Base-by-base conservation (phyloP, 2,888 invertebrate genomes). In the Muschampia plurimacula region DNA sequence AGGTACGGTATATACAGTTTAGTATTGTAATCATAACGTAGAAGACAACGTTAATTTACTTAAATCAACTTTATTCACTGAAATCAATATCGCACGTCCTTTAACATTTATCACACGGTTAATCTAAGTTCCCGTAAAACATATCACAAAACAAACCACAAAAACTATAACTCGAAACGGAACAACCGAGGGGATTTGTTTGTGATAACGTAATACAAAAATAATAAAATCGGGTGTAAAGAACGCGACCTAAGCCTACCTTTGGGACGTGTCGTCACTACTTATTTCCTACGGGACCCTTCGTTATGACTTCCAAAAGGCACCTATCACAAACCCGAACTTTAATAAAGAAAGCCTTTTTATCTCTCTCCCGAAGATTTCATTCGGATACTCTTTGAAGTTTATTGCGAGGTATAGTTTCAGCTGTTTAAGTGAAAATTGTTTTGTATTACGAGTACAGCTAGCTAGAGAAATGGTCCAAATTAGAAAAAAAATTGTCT, bases 271-370 rank as follows among this genome's bases (percentile, higher is more conserved):
- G 83, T 82, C 84, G 77, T 75, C 75, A 75, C 73, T 82, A 81
- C 84, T 89, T 90, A 92, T 91, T 92, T 92, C 90, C 91, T 90
- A 77, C 69, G 86, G 91, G 89, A 89, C 81, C 72, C 79, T 79
- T 78, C 78, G 86, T 87, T 86, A 88, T 87, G 81, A 81, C 83
- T 80, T 79, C 77, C 82, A 79, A 83, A 82, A 87, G 86, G 84
- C 87, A 90, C 87, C 88, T 89, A 86, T 88, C 84, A 84, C 82
- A 80, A 83, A 83, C 81, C 81, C 83, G 75, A 85, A 84, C 79
- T 84, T 85, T 87, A 86, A 85, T 88, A 87, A 86, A 85, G 84
- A 84, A 84, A 85, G 85, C 82, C 80, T 84, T 85, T 87, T 86
- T 83, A 84, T 82, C 77, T 79, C 75, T 82, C 84, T 83, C 85